These are phyloP conservation scores for Sebastolobus alascanus DNA, from an alignment of 2,797 vertebrate species.

Conservation along the genomic window DNA sequence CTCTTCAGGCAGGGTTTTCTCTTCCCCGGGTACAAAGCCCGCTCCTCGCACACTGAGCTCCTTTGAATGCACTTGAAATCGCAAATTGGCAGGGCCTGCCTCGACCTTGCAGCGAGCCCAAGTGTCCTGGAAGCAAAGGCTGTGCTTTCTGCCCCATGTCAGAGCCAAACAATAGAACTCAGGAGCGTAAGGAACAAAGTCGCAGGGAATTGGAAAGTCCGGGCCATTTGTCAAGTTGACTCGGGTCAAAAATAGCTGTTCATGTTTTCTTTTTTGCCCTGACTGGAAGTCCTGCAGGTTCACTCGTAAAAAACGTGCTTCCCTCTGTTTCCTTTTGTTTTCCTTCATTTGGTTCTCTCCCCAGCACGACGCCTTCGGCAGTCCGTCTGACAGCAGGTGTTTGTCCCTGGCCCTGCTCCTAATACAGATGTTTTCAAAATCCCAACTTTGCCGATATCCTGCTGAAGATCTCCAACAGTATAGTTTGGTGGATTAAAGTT, in stretches of 20 bases:
- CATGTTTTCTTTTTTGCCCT: constrained; percentile 47
- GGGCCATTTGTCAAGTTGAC: constrained; percentile 56
- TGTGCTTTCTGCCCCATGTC: constrained; percentile 25
- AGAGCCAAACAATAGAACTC: constrained; percentile 57
- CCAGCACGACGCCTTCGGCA: not conserved
- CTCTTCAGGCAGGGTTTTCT: constrained; percentile 43
- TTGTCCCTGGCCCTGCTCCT: constrained; percentile 19
- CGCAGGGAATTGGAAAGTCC: constrained; percentile 56
- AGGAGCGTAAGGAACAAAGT: constrained; percentile 42
- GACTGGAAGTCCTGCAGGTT: constrained; percentile 57
- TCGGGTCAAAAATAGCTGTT: constrained; percentile 52
- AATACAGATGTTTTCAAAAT: constrained; percentile 17
- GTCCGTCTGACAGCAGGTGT: constrained; percentile 51
- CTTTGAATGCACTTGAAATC: constrained; percentile 53
- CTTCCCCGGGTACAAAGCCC: constrained; percentile 35
- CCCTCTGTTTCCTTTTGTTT: constrained; percentile 36
- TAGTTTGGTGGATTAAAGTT: too few species aligned
- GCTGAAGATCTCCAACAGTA: not conserved
- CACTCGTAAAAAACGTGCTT: constrained; percentile 15
- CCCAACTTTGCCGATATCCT: not conserved
- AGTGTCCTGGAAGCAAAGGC: constrained; percentile 42
- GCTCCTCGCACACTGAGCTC: constrained; percentile 12
- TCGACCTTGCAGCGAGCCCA: constrained; percentile 15
- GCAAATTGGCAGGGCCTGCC: constrained; percentile 35
- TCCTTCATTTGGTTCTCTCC: constrained; percentile 30